phyloP scores from a whole-genome alignment of 2,113 vertebrate species.

The Sylvietta virens region DNA sequence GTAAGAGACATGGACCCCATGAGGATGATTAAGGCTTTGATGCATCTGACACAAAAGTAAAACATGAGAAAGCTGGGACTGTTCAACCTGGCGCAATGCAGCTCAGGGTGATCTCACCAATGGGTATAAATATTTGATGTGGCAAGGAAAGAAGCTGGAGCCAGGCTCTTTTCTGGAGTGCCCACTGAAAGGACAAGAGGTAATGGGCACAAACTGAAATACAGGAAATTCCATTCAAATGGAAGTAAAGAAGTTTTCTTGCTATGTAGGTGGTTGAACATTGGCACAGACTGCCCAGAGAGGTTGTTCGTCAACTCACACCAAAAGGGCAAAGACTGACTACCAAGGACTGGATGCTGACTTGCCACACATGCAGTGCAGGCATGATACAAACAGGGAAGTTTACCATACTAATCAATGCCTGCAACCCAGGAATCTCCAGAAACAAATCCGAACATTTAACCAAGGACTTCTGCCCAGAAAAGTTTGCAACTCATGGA shows the following conservation, averaged over 20 bases:
- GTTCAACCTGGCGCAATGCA: neutral
- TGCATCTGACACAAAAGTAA: neutral
- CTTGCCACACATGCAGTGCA: neutral
- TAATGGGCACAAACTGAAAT: neutral
- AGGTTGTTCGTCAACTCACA: neutral
- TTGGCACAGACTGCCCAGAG: neutral
- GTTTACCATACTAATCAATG: neutral
- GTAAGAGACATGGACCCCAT: neutral
- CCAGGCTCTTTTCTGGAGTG: neutral
- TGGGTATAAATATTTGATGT: neutral
- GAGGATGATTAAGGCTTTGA: neutral
- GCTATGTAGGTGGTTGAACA: neutral
- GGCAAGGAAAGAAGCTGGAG: neutral
- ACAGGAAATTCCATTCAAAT: neutral
- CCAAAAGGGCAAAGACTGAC: neutral
- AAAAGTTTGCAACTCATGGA: neutral
- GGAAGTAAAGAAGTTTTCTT: neutral
- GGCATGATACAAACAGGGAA: neutral
- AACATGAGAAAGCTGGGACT: neutral
- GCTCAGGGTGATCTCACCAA: neutral
- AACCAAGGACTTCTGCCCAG: neutral
- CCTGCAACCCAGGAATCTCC: neutral
- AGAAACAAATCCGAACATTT: neutral
- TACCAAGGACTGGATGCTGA: neutral
- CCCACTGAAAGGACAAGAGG: neutral